A percentile compares a stretch with the other conserved stretches of the same genome.
Evolutionary conservation across 2,113 vertebrate species (phyloP).

Genomic region (Aix galericulata): DNA sequence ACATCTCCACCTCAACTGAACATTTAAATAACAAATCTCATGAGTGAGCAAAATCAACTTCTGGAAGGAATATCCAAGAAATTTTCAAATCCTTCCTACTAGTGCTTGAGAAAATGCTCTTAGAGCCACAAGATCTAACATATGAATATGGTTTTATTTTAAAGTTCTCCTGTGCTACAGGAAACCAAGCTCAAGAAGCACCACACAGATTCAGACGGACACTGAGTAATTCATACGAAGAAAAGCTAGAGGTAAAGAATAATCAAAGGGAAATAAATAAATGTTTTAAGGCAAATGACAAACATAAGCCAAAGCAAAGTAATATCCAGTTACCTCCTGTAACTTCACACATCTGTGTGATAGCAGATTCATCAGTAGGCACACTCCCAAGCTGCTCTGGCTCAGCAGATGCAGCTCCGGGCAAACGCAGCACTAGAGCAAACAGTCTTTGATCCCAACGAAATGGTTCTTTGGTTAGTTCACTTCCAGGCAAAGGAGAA

Average conservation of each 20-base stretch:
- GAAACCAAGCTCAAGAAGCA: neutral
- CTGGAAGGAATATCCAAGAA: neutral
- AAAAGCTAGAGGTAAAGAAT: neutral
- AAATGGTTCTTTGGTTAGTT: constrained; percentile 98
- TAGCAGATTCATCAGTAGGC: constrained; percentile 94
- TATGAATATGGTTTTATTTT: neutral
- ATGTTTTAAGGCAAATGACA: neutral
- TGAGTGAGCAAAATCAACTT: neutral
- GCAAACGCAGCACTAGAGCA: constrained; percentile 92
- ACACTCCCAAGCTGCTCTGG: constrained; percentile 95
- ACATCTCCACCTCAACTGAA: neutral
- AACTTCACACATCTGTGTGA: constrained; percentile 99
- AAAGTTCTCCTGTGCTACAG: neutral
- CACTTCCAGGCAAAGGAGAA: constrained; percentile 96
- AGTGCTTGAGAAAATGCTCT: neutral
- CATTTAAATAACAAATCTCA: neutral
- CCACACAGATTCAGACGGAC: neutral
- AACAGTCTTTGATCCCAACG: constrained; percentile 99
- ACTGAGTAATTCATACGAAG: neutral
- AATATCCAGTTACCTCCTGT: constrained; percentile 86
- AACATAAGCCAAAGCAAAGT: neutral
- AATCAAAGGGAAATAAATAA: neutral
- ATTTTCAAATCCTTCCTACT: neutral
- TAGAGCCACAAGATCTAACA: neutral
- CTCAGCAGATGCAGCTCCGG: constrained; percentile 89